phyloP scores from a whole-genome alignment of 2,797 vertebrate species.

The Austrolebias charrua region DNA sequence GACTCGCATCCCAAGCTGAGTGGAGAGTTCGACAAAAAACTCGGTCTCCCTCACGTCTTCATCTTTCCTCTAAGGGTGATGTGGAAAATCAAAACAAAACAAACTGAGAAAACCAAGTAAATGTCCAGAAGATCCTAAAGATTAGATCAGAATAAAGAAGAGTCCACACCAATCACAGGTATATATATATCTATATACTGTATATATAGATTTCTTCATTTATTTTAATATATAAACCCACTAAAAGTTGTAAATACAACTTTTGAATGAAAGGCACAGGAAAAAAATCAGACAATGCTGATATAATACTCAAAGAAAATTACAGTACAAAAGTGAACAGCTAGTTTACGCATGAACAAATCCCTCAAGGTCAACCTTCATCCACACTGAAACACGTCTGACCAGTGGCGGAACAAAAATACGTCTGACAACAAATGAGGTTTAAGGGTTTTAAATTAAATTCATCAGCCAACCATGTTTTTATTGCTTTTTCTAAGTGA shows the following conservation, averaged over 20 bases:
- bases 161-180: slow-evolving; percentile 54
- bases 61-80: slow-evolving; percentile 1
- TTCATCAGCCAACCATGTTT: slow-evolving; percentile 78
- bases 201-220: slow-evolving; percentile 81
- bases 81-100: slow-evolving; percentile 25
- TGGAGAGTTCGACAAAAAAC: slow-evolving; percentile 52
- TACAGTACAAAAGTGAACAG: slow-evolving; percentile 97
- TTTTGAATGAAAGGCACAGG: slow-evolving; percentile 98
- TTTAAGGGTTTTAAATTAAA: slow-evolving; percentile 31
- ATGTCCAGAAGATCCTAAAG: not conserved
- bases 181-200: slow-evolving; percentile 70
- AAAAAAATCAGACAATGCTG: slow-evolving; percentile 94
- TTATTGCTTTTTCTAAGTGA: slow-evolving; percentile 92
- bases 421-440: slow-evolving; percentile 76
- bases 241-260: slow-evolving; percentile 98
- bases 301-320: slow-evolving; percentile 88
- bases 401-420: slow-evolving; percentile 3
- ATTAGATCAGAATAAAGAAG: slow-evolving; percentile 52
- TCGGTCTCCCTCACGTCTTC: slow-evolving; percentile 5
- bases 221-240: slow-evolving; percentile 96
- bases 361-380: slow-evolving; percentile 72
- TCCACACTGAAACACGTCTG: slow-evolving; percentile 43
- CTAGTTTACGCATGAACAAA: slow-evolving; percentile 90
- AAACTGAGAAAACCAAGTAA: not conserved
- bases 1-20: slow-evolving; percentile 22